Evolutionary conservation across 2,888 invertebrate species (phyloP).

Genomic region (Palloptera scutellata): DNA sequence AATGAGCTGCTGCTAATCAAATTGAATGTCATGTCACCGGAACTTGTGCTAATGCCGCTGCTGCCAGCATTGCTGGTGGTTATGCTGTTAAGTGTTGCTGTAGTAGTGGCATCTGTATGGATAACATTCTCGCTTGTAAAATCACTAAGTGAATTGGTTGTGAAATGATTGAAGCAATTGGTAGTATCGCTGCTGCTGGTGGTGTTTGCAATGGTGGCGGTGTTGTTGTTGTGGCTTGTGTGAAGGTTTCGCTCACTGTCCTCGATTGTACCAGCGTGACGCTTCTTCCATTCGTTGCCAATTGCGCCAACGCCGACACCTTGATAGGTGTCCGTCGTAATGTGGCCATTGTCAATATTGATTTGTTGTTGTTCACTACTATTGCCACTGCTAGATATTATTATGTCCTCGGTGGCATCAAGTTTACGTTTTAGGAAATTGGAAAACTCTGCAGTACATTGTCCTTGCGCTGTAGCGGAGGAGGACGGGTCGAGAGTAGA

Average conservation of each 20-base stretch:
- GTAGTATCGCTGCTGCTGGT: constrained; percentile 1
- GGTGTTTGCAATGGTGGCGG: constrained; percentile 9
- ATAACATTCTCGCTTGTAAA: constrained; percentile 14
- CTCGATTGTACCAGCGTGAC: constrained; percentile 42
- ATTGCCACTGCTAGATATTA: not conserved
- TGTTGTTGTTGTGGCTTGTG: constrained; percentile 17
- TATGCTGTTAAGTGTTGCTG: constrained; percentile 9
- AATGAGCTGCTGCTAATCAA: constrained; percentile 47
- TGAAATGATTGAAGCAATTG: no score
- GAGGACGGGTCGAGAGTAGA: constrained; percentile 30
- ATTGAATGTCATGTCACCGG: constrained; percentile 41
- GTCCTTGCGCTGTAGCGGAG: constrained; percentile 32
- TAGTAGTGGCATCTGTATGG: constrained; percentile 11
- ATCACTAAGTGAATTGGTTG: no score
- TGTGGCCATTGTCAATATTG: constrained; percentile 32
- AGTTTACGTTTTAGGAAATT: constrained; percentile 60
- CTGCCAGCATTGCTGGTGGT: constrained; percentile 10
- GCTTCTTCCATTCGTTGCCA: constrained; percentile 52
- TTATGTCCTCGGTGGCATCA: constrained; percentile 35
- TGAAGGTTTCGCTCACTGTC: not conserved
- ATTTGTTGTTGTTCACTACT: constrained; percentile 18
- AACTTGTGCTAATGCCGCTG: constrained; percentile 7
- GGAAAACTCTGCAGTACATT: constrained; percentile 48
- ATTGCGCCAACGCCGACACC: constrained; percentile 4
- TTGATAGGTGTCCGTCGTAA: constrained; percentile 29